Conservation (phyloP, 2,113 vertebrate genomes). For the Labeo catla region DNA sequence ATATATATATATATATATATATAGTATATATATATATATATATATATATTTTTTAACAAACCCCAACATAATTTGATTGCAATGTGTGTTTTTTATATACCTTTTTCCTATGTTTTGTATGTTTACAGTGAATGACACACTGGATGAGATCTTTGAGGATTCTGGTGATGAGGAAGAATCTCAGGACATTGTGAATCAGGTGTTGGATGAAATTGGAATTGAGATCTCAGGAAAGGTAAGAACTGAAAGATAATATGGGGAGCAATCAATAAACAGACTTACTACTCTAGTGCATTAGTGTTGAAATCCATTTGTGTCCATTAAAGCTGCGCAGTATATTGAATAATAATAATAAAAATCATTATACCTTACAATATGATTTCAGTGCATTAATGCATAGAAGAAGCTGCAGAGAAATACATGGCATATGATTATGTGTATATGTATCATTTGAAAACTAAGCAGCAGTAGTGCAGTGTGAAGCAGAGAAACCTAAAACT, state of each 20-base stretch:
- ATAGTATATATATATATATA: too few species aligned
- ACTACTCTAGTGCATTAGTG: constrained; percentile 7
- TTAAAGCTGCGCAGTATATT: neutral
- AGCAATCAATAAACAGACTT: neutral
- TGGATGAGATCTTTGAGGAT: constrained; percentile 88
- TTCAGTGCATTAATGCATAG: neutral
- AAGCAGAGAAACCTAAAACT: neutral
- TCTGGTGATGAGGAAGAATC: constrained; percentile 90
- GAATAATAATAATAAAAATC: neutral
- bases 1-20: too few species aligned
- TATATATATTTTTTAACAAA: too few species aligned
- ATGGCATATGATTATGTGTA: neutral
- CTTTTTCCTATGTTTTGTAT: neutral
- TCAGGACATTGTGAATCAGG: constrained; percentile 89
- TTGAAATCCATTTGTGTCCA: constrained; percentile 3
- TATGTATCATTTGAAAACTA: neutral
- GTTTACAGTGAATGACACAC: constrained; percentile 79
- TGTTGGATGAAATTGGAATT: constrained; percentile 91
- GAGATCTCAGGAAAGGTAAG: constrained; percentile 89
- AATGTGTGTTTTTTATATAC: neutral
- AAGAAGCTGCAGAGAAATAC: neutral
- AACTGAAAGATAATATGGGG: neutral
- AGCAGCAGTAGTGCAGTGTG: neutral
- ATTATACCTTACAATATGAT: neutral
- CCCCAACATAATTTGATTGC: neutral